A percentile compares a stretch with the other conserved stretches of the same genome.
Conservation (phyloP, 2,113 vertebrate genomes). For the Apodemus speciosus region DNA sequence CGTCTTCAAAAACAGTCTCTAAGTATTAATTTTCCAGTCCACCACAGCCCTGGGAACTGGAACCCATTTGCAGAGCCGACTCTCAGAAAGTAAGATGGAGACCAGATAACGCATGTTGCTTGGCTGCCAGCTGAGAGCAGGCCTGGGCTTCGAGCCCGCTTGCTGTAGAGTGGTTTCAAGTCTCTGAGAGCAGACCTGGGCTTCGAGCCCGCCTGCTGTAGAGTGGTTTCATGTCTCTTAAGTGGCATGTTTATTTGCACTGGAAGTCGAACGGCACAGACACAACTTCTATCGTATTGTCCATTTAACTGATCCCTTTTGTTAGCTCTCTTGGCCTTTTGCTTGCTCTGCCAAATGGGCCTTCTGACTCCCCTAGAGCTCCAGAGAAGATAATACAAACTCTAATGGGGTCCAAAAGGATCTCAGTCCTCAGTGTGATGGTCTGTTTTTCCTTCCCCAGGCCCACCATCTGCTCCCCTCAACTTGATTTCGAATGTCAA, state of each 20-base stretch:
- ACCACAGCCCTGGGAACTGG: slow-evolving; percentile 1
- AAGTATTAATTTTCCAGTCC: slow-evolving; percentile 39
- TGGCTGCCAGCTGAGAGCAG: slow-evolving; percentile 10
- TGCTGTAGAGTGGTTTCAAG: neutral
- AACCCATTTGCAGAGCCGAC: neutral
- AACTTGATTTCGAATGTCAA: slow-evolving; percentile 99
- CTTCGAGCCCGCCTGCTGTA: neutral
- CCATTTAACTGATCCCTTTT: slow-evolving; percentile 46
- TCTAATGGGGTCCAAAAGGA: rapidly evolving
- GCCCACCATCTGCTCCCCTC: slow-evolving; percentile 94
- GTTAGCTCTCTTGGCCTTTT: neutral
- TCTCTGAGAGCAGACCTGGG: no score
- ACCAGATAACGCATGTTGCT: neutral
- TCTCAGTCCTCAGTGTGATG: neutral
- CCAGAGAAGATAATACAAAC: neutral
- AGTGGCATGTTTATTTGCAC: neutral
- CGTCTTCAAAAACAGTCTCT: neutral
- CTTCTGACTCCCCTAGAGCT: neutral
- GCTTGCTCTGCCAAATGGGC: slow-evolving; percentile 8
- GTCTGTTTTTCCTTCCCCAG: slow-evolving; percentile 80
- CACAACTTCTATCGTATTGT: neutral
- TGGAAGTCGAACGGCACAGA: neutral
- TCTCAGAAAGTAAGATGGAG: slow-evolving; percentile 47
- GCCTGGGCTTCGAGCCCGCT: neutral
- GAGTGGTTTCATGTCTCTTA: neutral